Evolutionary conservation across 1,140 invertebrate genomes (phyloP), one percentile per base, ranked within the genome.

Genomic region (Pectinophora gossypiella): DNA sequence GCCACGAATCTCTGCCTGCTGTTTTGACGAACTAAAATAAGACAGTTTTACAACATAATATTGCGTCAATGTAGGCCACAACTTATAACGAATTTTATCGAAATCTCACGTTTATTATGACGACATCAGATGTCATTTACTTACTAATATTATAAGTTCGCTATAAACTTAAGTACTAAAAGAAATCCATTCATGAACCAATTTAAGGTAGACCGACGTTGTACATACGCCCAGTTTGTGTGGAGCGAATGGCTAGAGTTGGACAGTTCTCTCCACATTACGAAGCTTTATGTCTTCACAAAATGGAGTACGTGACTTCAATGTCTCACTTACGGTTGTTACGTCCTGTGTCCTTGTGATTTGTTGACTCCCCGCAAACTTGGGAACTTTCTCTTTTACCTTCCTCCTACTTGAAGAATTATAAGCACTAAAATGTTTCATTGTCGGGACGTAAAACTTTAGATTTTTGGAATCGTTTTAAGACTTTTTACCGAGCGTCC

Each of bases 271-370:
- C 62, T 60, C 49, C 68, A 63, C 71, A 67, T 74, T 74, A 72
- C 51, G 64, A 65, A 68, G 68, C 71, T 74, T 76, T 76, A 76
- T 72, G 71, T 67, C 65, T 36, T 64, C 59, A 38, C 61, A 61
- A 52, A 72, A 72, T 70, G 61, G 68, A 59, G 59, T 72, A 76
- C 73, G 73, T 76, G 73, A 68, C 68, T 76, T 63, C 68, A 66
- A 66, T 70, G 59, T 67, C 67, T 72, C 68, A 70, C 66, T 75
- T 68, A 67, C 52, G 51, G 58, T 61, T 53, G 64, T 69, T 62
- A 64, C 32, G n/a, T n/a, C 55, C 52, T 45, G 48, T 46, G n/a
- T 45, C 21, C 18, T 23, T 47, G 40, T 58, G 51, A 58, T 57
- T 52, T 53, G 47, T 58, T 52, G 48, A 50, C 48, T 32, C 22